Evolutionary conservation across 2,797 vertebrate genomes (phyloP).

Genomic region (Nothura maculosa): DNA sequence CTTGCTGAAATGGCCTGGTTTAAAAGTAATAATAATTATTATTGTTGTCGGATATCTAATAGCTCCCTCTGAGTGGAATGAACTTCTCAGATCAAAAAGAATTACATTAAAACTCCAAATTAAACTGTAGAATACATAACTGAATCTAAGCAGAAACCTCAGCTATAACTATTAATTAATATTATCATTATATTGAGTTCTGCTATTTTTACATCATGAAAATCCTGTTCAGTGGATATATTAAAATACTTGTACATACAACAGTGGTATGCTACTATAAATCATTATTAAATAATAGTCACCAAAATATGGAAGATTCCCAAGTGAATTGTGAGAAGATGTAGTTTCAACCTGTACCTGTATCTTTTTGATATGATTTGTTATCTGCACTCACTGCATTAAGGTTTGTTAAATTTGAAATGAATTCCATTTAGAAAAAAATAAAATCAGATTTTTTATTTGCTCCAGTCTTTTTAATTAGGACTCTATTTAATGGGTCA

Average conservation of each 20-base stretch:
- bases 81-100: slow-evolving; percentile 61
- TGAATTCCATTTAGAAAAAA: neutral
- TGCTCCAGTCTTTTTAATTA: neutral
- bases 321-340: neutral
- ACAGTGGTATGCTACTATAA: neutral
- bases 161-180: slow-evolving; percentile 1
- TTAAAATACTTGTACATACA: neutral
- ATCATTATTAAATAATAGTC: neutral
- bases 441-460: neutral
- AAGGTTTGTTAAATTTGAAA: neutral
- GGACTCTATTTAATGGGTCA: neutral
- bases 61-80: neutral
- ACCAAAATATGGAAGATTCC: neutral
- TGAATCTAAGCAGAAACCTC: slow-evolving; percentile 8
- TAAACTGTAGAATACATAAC: slow-evolving; percentile 13
- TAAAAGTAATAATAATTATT: neutral
- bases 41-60: slow-evolving; percentile 38
- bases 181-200: neutral
- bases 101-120: slow-evolving; percentile 52
- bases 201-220: slow-evolving; percentile 2
- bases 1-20: slow-evolving; percentile 40
- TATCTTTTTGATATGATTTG: neutral
- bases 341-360: neutral
- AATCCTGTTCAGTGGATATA: neutral
- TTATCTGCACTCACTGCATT: neutral